Conservation (phyloP, 2,888 invertebrate genomes). For the Athripsodes cinereus region DNA sequence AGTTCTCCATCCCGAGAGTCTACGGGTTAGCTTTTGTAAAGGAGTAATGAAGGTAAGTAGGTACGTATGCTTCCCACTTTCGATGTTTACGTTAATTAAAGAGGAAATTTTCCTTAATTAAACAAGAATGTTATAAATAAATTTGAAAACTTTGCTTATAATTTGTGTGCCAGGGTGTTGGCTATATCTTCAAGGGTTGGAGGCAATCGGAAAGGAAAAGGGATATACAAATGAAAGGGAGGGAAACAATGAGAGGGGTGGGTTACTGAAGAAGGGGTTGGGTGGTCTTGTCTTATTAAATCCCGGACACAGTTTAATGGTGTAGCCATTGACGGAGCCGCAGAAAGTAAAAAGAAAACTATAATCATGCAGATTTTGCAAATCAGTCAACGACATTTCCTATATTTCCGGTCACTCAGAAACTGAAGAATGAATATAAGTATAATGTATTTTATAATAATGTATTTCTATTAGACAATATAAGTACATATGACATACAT, state of each 20-base stretch:
- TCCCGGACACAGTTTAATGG: constrained; percentile 28
- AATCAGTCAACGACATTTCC: too few species aligned
- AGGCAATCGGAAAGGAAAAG: constrained; percentile 10
- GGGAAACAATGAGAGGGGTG: constrained; percentile 18
- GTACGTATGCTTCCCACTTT: constrained; percentile 15
- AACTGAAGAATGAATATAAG: too few species aligned
- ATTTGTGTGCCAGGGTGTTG: constrained; percentile 19
- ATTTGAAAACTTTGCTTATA: constrained; percentile 28
- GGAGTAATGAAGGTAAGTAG: not conserved
- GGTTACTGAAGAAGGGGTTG: constrained; percentile 29
- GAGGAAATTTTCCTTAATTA: constrained; percentile 28
- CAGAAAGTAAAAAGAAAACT: not conserved
- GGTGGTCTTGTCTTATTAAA: constrained; percentile 27
- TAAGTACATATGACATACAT: too few species aligned
- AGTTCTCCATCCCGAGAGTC: too few species aligned
- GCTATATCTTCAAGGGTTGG: constrained; percentile 30
- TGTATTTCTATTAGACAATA: too few species aligned
- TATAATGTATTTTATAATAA: too few species aligned
- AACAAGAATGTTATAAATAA: constrained; percentile 29
- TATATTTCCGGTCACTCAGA: too few species aligned
- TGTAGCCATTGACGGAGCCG: constrained; percentile 21
- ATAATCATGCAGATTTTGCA: not conserved
- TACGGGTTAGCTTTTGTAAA: too few species aligned
- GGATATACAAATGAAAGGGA: constrained; percentile 3
- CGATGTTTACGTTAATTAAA: constrained; percentile 26